Evolutionary conservation across 2,888 invertebrate genomes (phyloP).

Genomic region (Ectobius pallidus): DNA sequence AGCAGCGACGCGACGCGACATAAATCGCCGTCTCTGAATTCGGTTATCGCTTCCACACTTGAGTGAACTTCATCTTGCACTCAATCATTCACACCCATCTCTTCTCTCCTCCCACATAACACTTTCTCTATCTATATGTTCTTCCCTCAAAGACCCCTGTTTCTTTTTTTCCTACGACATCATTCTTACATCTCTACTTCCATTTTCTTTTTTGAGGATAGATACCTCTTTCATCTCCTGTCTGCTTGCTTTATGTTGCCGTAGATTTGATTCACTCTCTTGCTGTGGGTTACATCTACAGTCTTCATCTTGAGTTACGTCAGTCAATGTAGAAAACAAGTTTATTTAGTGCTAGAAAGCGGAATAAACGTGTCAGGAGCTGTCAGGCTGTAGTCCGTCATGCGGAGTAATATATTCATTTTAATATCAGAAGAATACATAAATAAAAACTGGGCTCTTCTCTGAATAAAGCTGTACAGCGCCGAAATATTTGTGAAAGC

Average conservation of each 20-base stretch:
- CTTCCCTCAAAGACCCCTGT: background rate
- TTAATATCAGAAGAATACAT: no score
- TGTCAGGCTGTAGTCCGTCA: no score
- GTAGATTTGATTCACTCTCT: background rate
- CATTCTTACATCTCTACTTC: background rate
- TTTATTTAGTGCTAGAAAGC: no score
- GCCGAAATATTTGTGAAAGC: no score
- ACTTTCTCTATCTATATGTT: slow-evolving; percentile 1
- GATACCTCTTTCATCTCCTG: background rate
- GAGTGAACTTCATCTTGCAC: slow-evolving; percentile 16
- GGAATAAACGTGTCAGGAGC: no score
- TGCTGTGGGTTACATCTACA: no score
- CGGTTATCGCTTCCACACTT: slow-evolving; percentile 36
- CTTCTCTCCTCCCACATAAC: background rate
- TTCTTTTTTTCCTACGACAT: background rate
- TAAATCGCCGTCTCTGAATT: slow-evolving; percentile 15
- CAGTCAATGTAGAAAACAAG: no score
- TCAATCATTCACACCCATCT: slow-evolving; percentile 20
- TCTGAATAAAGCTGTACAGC: no score
- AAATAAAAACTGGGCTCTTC: no score
- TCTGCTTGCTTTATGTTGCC: background rate
- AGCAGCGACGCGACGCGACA: background rate
- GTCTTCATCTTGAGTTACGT: no score
- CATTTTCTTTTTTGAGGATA: background rate
- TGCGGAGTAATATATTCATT: no score